phyloP scores from a whole-genome alignment of 2,113 vertebrate genomes.

The Takifugu bimaculatus region DNA sequence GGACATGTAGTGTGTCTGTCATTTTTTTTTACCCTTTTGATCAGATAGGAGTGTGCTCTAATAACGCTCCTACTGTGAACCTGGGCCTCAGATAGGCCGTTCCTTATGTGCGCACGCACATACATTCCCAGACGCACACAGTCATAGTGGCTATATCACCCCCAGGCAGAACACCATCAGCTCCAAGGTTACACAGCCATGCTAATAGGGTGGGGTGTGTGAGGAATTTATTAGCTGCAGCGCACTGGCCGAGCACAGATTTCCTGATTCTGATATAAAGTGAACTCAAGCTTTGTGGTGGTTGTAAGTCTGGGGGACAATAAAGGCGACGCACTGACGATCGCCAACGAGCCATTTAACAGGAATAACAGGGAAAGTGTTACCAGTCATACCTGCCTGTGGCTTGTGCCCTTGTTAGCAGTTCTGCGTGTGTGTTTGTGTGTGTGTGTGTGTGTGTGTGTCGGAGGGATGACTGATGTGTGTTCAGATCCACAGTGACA shows the following conservation, averaged over 20 bases:
- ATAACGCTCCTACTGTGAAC: constrained; percentile 50
- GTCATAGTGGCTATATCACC: constrained; percentile 41
- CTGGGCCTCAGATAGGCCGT: constrained; percentile 32
- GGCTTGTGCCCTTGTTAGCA: constrained; percentile 2
- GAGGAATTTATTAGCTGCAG: constrained; percentile 59
- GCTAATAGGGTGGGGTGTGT: constrained; percentile 58
- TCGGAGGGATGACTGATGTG: constrained; percentile 30
- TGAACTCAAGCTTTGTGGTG: neutral
- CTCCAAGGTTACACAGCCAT: constrained; percentile 69
- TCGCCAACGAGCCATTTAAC: neutral
- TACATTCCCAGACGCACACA: constrained; percentile 7
- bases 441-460: constrained; percentile 5
- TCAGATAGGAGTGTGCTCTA: constrained; percentile 40
- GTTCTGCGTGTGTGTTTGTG: neutral
- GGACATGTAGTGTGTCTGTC: too few relatives aligned
- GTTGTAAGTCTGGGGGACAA: too few relatives aligned
- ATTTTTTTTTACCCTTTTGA: neutral
- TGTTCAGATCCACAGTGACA: constrained; percentile 56
- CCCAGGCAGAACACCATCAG: constrained; percentile 62
- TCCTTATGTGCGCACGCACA: constrained; percentile 4
- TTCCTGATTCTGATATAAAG: constrained; percentile 33
- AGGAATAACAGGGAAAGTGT: constrained; percentile 6
- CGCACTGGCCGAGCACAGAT: constrained; percentile 25
- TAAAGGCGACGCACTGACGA: neutral
- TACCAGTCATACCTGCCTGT: neutral